Percentiles rank a stretch among this genome's conserved stretches.
phyloP scores from a whole-genome alignment of 2,797 vertebrate genomes.

The Xenopus petersii region DNA sequence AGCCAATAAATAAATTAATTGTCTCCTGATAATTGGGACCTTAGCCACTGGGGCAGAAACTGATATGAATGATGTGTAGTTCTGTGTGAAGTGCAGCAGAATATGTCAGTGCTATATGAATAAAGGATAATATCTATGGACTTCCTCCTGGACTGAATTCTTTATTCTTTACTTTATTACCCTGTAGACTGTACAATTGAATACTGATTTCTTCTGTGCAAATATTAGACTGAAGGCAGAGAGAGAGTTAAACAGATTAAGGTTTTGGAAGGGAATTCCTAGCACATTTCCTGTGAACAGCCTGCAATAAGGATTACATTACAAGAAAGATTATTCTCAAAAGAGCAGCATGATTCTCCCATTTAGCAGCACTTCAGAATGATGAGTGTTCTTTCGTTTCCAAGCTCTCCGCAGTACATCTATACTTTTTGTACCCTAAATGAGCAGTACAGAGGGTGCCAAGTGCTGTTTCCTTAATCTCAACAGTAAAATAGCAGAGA shows the following conservation, averaged over 20 bases:
- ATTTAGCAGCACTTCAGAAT: slow-evolving; percentile 17
- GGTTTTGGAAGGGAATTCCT: slow-evolving; percentile 17
- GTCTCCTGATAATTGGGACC: too few relatives aligned
- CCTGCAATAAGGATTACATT: slow-evolving; percentile 20
- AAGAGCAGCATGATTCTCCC: slow-evolving; percentile 14
- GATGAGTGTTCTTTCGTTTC: slow-evolving; percentile 25
- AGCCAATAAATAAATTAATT: too few relatives aligned
- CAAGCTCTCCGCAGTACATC: slow-evolving; percentile 1
- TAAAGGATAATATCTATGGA: too few relatives aligned
- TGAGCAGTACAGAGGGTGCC: background rate
- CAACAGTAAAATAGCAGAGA: background rate
- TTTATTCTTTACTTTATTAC: too few relatives aligned
- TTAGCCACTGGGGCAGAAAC: too few relatives aligned
- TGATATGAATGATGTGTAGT: too few relatives aligned
- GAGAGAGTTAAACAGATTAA: slow-evolving; percentile 4
- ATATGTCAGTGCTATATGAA: too few relatives aligned
- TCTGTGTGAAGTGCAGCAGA: too few relatives aligned
- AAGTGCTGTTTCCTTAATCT: slow-evolving; percentile 3
- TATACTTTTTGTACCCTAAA: background rate
- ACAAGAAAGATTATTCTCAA: slow-evolving; percentile 31
- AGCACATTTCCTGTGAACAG: slow-evolving; percentile 13
- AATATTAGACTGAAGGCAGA: too few relatives aligned
- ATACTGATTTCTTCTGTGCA: too few relatives aligned
- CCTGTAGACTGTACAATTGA: too few relatives aligned
- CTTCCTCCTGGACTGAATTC: too few relatives aligned